These are phyloP conservation scores for Drosophila pachea DNA, from an alignment of 1,140 invertebrate species.

Conservation along the genomic window DNA sequence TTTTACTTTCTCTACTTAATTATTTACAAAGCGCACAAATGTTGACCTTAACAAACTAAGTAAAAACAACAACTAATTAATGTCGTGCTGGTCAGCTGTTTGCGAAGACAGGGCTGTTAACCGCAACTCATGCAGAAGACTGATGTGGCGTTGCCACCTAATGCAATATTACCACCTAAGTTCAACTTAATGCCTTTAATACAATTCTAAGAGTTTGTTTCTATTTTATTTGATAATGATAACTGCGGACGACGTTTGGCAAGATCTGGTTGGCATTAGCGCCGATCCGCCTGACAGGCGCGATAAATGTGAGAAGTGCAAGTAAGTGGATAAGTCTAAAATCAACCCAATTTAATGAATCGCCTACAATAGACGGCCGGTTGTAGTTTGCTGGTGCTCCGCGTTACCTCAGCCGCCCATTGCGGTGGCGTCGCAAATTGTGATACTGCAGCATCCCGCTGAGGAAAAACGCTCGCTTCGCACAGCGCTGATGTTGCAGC, in stretches of 20 bases:
- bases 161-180: background rate
- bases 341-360: background rate
- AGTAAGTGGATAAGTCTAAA: constrained; percentile 80
- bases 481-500: constrained; percentile 92
- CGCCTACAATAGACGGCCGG: constrained; percentile 85
- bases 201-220: constrained; percentile 21
- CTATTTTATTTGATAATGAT: constrained; percentile 52
- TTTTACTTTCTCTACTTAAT: constrained; percentile 69
- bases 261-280: constrained; percentile 85
- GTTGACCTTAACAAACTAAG: constrained; percentile 62
- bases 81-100: constrained; percentile 48
- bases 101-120: constrained; percentile 31
- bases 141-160: constrained; percentile 49
- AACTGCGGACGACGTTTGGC: constrained; percentile 55
- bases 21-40: constrained; percentile 47
- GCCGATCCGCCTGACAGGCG: constrained; percentile 87
- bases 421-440: constrained; percentile 84
- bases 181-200: constrained; percentile 15
- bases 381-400: constrained; percentile 93
- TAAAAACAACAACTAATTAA: constrained; percentile 49
- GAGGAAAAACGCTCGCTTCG: constrained; percentile 93
- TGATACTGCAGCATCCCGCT: constrained; percentile 94
- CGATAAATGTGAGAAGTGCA: constrained; percentile 84
- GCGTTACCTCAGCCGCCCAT: constrained; percentile 86
- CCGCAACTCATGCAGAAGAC: constrained; percentile 32